Evolutionary conservation across 1,140 invertebrate genomes (phyloP).

Genomic region (Sipha flava): DNA sequence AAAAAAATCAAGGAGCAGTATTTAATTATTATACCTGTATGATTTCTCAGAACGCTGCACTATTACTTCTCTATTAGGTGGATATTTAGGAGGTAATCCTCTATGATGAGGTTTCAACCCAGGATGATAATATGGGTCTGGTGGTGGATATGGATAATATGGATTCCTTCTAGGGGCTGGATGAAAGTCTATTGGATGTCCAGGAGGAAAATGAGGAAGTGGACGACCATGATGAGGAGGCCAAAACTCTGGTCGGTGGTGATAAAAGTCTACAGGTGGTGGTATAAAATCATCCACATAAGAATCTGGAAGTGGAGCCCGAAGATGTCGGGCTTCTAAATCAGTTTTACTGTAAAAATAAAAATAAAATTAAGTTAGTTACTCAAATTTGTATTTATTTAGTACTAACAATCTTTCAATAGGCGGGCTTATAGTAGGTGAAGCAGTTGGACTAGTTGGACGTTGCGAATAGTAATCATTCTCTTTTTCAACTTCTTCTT

Average conservation of each 20-base stretch:
- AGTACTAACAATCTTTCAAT: constrained; percentile 27
- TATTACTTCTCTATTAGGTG: constrained; percentile 56
- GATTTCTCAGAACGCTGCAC: constrained; percentile 57
- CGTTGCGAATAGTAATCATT: constrained; percentile 65
- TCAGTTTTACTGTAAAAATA: constrained; percentile 30
- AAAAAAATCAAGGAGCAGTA: background rate
- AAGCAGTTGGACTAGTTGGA: constrained; percentile 47
- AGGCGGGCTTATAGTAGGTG: constrained; percentile 13
- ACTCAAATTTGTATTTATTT: background rate
- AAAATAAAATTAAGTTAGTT: background rate
- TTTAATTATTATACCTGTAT: constrained; percentile 33
- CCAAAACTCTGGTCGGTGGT: constrained; percentile 28
- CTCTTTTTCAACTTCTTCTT: constrained; percentile 82
- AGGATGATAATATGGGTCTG: constrained; percentile 21
- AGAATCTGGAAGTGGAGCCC: constrained; percentile 4
- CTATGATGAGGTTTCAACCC: constrained; percentile 23
- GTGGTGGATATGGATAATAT: constrained; percentile 11
- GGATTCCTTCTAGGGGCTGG: constrained; percentile 12
- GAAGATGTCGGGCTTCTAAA: constrained; percentile 34
- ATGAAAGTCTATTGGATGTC: constrained; percentile 22
- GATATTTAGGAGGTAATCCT: constrained; percentile 18
- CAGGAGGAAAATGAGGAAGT: constrained; percentile 29
- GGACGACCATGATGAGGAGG: constrained; percentile 31
- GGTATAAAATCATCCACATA: constrained; percentile 29
- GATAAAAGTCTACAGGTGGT: constrained; percentile 6